Percentiles rank a stretch among this genome's conserved stretches.
Conservation (phyloP, 1,140 invertebrate genomes). For the Psilanteris sp. region DNA sequence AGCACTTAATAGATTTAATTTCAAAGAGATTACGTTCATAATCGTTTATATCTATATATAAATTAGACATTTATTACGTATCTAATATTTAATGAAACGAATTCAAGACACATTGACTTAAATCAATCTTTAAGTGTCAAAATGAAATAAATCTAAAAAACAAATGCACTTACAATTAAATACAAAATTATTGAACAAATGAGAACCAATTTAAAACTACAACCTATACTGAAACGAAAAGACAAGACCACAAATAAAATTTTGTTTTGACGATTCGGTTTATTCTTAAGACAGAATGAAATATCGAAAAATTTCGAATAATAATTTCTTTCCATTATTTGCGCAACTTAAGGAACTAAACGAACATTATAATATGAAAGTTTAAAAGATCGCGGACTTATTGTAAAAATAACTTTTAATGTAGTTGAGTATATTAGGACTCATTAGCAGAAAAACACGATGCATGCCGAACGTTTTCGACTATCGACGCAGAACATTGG, state of each 20-base stretch:
- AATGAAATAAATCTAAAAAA: no score
- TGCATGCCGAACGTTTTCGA: conserved; percentile 22
- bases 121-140: no score
- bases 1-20: no score
- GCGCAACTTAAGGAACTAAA: conserved; percentile 61
- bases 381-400: conserved; percentile 37
- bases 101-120: no score
- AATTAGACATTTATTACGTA: no score
- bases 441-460: conserved; percentile 45
- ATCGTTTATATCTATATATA: no score
- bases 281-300: conserved; percentile 58
- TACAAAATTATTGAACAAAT: no score
- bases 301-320: conserved; percentile 52
- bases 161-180: no score
- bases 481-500: conserved; percentile 71
- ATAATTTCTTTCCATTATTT: conserved; percentile 45
- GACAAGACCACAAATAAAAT: conserved; percentile 3
- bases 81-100: no score
- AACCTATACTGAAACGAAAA: conserved; percentile 9
- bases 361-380: conserved; percentile 32
- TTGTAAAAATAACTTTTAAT: conserved; percentile 42
- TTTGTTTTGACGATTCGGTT: conserved; percentile 58
- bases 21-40: no score
- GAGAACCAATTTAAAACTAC: no score
- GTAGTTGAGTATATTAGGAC: conserved; percentile 38